Evolutionary conservation across 1,140 invertebrate species (phyloP), one percentile per base, ranked within the genome.

Genomic region (Nylanderia fulva): DNA sequence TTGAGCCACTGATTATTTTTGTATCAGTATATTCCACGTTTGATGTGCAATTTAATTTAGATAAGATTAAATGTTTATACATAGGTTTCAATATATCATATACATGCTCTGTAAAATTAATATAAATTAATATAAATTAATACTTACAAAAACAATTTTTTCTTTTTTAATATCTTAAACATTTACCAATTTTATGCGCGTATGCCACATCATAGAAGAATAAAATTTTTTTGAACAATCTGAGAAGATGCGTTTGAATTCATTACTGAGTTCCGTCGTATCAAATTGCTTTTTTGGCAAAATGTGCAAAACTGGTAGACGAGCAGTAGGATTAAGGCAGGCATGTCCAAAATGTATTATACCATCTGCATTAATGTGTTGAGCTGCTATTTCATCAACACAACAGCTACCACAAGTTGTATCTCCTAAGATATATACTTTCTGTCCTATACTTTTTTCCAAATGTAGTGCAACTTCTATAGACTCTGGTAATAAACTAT

Each of bases 321-420:
- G 91, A 45, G 95, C 95, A 0, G 96, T 96, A 13, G 96, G 96
- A 88, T 96, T 96, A 48, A 99, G 96, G 94, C 99, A 99, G 5
- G 97, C 96, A 89, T 97, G 97, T 1, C 99, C 99, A 96, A 98
- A 99, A 94, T 99, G 99, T 87, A 99, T 96, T 11, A 99, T 95
- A 68, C 96, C 96, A 95, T 99, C 97, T 0, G 97, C 97, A 72
- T 96, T 93, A n/a, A 97, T 96, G 94, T 99, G 98, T 92, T 98
- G 96, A 6, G 98, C 98, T 56, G 98, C 97, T 48, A 99, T 96
- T 94, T 98, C 98, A 95, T 99, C 98, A 7, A 99, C 97, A 95
- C 98, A 99, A 93, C 98, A 99, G 94, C 98, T 99, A 90, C 98
- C 98, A 95, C 98, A 99, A 11, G 98, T 97, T 24, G 98, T 98